phyloP scores from a whole-genome alignment of 2,888 invertebrate genomes.

The Zaprionus bogoriensis region DNA sequence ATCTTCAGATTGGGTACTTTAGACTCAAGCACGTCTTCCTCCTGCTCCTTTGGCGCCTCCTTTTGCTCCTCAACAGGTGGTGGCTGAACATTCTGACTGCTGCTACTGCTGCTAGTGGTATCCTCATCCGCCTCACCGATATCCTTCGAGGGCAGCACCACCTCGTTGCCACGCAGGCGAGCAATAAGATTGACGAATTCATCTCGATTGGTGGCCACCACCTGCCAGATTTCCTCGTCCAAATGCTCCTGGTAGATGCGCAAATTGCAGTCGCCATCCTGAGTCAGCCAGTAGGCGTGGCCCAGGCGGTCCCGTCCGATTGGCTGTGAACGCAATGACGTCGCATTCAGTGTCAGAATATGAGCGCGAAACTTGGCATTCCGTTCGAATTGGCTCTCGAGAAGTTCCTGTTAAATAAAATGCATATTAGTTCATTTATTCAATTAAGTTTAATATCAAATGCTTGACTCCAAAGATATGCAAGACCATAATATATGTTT shows the following conservation, averaged over 20 bases:
- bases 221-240: conserved; percentile 97
- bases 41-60: conserved; percentile 80
- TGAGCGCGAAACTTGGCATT: conserved; percentile 96
- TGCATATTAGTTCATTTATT: neutral
- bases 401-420: conserved; percentile 86
- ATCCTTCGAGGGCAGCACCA: conserved; percentile 84
- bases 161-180: conserved; percentile 88
- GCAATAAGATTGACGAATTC: conserved; percentile 91
- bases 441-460: no score
- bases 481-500: no score
- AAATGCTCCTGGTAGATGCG: conserved; percentile 97
- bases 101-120: conserved; percentile 85
- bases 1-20: conserved; percentile 81
- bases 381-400: conserved; percentile 97
- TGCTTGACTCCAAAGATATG: no score
- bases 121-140: conserved; percentile 86
- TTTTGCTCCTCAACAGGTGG: conserved; percentile 82
- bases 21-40: conserved; percentile 84
- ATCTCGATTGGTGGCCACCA: conserved; percentile 93
- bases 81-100: conserved; percentile 74
- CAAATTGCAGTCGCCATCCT: conserved; percentile 93
- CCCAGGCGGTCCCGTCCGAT: conserved; percentile 96
- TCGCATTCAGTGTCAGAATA: conserved; percentile 90
- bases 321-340: conserved; percentile 92
- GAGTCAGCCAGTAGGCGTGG: conserved; percentile 96